Evolutionary conservation across 1,140 invertebrate species (phyloP), one percentile per base, ranked within the genome.

Genomic region (Bilobella aurantiaca): DNA sequence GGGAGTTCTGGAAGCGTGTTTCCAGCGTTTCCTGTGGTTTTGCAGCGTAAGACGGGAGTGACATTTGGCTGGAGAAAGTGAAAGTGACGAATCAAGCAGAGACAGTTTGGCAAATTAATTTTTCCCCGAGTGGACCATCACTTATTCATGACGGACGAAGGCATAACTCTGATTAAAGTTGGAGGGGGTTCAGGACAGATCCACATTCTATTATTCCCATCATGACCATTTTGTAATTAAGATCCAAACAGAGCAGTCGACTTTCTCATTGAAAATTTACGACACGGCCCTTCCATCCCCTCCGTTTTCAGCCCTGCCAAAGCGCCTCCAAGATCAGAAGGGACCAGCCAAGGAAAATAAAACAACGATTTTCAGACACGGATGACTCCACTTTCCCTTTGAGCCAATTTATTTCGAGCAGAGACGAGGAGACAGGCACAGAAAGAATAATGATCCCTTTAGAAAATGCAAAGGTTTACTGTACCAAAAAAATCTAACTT

Each of bases 101-200:
- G 71, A 72, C 71, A 72, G 68, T 72, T 70, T 69, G 58, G 63
- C 66, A 68, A 72, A 72, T 72, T 72, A 72, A 72, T 72, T 72
- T 72, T 72, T 72, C 69, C 69, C 71, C 71, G 68, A 72, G 71
- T 72, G 68, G 71, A 66, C 56, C 68, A 72, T 72, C 68, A 72
- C 69, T 72, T 72, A 72, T 72, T 72, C 71, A 72, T 72, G 68
- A 67, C 64, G 63, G 66, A 68, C 65, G 67, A 68, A 63, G 65
- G 63, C 68, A 72, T 68, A 69, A 72, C 71, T 70, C 67, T 72
- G 71, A 72, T 72, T 72, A 72, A 72, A 72, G 49, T 69, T 69
- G 65, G 63, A 72, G 66, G 71, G 71, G 71, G 71, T 63, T 68
- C 58, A 65, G n/a, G 31, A 47, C 53, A 57, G 18, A n/a, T n/a